Percentiles rank a stretch among this genome's conserved stretches.
These are phyloP conservation scores for Gallinago solitaria DNA, from an alignment of 2,797 vertebrate genomes.

Conservation along the genomic window DNA sequence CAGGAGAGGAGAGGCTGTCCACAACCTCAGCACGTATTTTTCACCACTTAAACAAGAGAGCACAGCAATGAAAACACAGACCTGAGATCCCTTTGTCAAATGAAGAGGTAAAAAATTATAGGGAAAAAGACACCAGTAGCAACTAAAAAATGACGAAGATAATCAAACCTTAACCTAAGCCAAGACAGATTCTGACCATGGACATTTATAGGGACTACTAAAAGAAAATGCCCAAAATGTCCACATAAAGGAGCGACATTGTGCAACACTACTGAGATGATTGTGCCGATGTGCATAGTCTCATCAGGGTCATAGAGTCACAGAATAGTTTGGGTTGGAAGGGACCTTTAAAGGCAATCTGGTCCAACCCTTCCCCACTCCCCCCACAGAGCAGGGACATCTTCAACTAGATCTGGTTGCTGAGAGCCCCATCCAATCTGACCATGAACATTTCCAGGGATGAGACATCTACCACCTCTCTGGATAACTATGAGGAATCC, in stretches of 20 bases:
- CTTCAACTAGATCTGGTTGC: background rate
- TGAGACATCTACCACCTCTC: background rate
- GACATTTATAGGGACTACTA: background rate
- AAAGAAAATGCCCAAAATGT: background rate
- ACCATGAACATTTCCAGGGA: background rate
- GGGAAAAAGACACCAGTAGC: background rate
- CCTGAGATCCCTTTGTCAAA: background rate
- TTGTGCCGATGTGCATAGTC: rapidly evolving
- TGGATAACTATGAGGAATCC: rapidly evolving
- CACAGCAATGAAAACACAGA: background rate
- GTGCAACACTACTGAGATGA: background rate
- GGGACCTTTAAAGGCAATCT: background rate
- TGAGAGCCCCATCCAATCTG: background rate
- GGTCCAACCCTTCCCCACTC: background rate
- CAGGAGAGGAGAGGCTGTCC: background rate
- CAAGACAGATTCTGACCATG: background rate
- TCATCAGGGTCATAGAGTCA: background rate
- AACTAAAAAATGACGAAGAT: background rate
- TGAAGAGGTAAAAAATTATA: background rate
- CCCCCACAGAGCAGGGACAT: background rate
- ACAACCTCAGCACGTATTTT: background rate
- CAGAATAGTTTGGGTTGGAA: background rate
- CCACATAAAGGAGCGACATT: rapidly evolving
- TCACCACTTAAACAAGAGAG: background rate
- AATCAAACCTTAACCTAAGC: background rate